Percentiles rank a stretch among this genome's conserved stretches.
These are phyloP conservation scores for Hiodon alosoides DNA, from an alignment of 2,113 vertebrate species.

Conservation along the genomic window DNA sequence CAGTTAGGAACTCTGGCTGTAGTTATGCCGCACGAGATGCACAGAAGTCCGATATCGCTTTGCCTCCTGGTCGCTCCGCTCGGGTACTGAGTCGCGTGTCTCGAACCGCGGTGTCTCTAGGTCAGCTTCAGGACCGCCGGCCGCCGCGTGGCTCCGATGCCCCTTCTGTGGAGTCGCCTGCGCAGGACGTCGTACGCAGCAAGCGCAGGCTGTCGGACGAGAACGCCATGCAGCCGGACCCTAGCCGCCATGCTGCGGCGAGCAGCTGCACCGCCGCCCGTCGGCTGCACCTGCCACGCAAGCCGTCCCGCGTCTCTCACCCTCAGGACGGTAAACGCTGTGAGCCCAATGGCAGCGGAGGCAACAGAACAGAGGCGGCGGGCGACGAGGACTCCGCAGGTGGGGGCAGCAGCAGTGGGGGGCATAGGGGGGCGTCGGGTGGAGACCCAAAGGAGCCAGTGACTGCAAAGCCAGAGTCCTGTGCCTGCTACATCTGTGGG, in stretches of 20 bases:
- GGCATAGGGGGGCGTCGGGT: too few relatives aligned
- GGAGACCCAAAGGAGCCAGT: too few relatives aligned
- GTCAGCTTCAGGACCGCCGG: conserved; percentile 53
- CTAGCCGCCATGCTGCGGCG: conserved; percentile 45
- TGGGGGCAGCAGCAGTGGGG: too few relatives aligned
- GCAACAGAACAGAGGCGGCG: too few relatives aligned
- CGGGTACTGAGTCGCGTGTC: conserved; percentile 54
- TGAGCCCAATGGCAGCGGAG: too few relatives aligned
- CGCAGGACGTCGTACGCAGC: conserved; percentile 60
- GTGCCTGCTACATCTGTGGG: conserved; percentile 83
- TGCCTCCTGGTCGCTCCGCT: conserved; percentile 37
- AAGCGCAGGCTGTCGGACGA: conserved; percentile 57
- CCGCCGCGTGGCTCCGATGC: conserved; percentile 47
- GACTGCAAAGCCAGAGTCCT: too few relatives aligned
- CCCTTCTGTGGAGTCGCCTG: conserved; percentile 51
- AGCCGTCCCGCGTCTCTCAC: neutral
- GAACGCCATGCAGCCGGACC: conserved; percentile 50
- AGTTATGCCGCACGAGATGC: conserved; percentile 49
- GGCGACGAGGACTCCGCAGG: too few relatives aligned
- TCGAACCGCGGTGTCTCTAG: conserved; percentile 46
- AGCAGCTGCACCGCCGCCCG: conserved; percentile 44
- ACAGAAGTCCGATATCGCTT: conserved; percentile 48
- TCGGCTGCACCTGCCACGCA: conserved; percentile 35
- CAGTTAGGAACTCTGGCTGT: conserved; percentile 46
- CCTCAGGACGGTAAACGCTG: too few relatives aligned